Evolutionary conservation across 1,140 invertebrate genomes (phyloP).

Genomic region (Dreissena polymorpha): DNA sequence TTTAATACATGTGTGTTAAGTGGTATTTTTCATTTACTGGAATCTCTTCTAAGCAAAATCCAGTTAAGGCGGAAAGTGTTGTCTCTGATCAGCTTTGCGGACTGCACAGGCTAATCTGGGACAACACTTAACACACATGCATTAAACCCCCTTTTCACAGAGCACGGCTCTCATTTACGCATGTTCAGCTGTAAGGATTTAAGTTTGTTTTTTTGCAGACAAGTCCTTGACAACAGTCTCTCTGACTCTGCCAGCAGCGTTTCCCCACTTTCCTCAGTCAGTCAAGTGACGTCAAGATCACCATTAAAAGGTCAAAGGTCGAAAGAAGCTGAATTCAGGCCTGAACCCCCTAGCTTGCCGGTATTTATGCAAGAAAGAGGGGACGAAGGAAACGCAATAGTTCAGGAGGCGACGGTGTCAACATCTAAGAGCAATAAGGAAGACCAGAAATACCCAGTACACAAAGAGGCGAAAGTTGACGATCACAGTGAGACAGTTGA

Average conservation of each 20-base stretch:
- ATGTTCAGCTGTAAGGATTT: not conserved
- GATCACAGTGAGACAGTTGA: not conserved
- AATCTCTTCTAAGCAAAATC: too few species aligned
- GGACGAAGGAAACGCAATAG: not conserved
- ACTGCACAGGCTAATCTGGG: too few species aligned
- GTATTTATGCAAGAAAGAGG: not conserved
- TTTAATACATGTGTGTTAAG: too few species aligned
- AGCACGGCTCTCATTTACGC: too few species aligned
- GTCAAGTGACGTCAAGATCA: slow-evolving; percentile 9
- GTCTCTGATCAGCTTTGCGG: too few species aligned
- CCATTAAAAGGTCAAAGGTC: slow-evolving; percentile 5
- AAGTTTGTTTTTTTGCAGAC: slow-evolving; percentile 16
- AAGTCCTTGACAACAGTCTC: slow-evolving; percentile 1
- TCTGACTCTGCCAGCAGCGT: slow-evolving; percentile 13
- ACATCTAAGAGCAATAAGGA: not conserved
- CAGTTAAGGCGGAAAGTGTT: too few species aligned
- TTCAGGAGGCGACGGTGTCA: not conserved
- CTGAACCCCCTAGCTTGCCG: not conserved
- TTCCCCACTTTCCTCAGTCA: slow-evolving; percentile 8
- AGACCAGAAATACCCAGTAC: not conserved
- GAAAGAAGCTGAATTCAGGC: not conserved
- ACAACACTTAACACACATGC: too few species aligned
- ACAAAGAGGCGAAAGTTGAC: not conserved
- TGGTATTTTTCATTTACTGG: too few species aligned
- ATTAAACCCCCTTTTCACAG: too few species aligned